Conservation (phyloP, 2,113 vertebrate genomes). For the Myrmecobius fasciatus region DNA sequence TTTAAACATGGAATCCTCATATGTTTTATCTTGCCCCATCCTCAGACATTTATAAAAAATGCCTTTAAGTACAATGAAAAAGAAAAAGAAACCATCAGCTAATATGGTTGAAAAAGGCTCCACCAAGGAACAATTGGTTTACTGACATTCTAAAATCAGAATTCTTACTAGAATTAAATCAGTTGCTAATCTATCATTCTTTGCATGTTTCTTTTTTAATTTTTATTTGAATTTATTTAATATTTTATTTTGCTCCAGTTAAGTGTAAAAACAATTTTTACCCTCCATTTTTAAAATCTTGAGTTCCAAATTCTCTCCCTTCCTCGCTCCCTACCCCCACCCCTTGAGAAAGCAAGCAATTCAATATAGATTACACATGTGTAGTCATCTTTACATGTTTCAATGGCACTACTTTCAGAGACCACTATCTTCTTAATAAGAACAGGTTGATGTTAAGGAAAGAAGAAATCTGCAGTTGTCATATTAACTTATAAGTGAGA, state of each 20-base stretch:
- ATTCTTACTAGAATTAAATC: constrained; percentile 51
- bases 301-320: too few relatives aligned
- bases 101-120: constrained; percentile 40
- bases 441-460: not conserved
- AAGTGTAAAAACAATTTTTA: too few relatives aligned
- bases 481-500: not conserved
- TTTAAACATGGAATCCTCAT: not conserved
- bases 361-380: too few relatives aligned
- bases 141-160: constrained; percentile 40
- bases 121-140: not conserved
- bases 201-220: constrained; percentile 3
- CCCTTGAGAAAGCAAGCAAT: too few relatives aligned
- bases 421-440: not conserved
- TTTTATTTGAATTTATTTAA: too few relatives aligned
- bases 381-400: too few relatives aligned
- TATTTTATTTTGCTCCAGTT: too few relatives aligned
- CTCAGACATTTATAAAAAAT: constrained; percentile 55
- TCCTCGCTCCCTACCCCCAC: too few relatives aligned
- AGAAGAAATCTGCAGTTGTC: not conserved
- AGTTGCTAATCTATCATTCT: constrained; percentile 38
- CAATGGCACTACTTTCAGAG: constrained; percentile 31
- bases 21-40: constrained; percentile 21
- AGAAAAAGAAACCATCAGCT: constrained; percentile 49
- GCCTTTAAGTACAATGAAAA: constrained; percentile 32
- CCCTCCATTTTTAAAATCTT: too few relatives aligned